Evolutionary conservation across 2,113 vertebrate species (phyloP), one percentile per base, ranked within the genome.

Genomic region (Hylia prasina): DNA sequence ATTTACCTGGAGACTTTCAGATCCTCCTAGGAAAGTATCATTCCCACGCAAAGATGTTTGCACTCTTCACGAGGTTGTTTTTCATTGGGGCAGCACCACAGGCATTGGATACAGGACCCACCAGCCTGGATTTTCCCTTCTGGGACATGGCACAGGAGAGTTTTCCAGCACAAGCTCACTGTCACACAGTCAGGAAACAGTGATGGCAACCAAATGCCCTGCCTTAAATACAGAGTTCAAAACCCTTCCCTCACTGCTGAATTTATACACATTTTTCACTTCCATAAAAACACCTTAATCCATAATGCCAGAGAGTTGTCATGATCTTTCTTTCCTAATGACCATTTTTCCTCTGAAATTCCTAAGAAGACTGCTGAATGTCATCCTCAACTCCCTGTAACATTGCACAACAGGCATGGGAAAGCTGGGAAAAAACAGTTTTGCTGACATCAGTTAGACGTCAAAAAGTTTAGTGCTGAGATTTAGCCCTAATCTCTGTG

Each of bases 391-490:
- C 23, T 66, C 39, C 35, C 44, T 90, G 11, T 6, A 37, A 51
- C 0, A 0, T 76, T 93, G 57, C 53, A 79, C 40, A 85, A 76
- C 28, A 42, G 40, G 17, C 70, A 68, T 31, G 40, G 65, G 70
- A 89, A 91, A 87, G 21, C 21, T 71, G 61, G 23, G 24, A 11
- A 54, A 82, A 82, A 93, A 51, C 15, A 57, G 90, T 22, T 84
- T 57, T 65, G 56, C 71, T 90, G 73, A 93, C 82, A 68, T 85
- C 71, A 91, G 54, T 77, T 79, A 35, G 58, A 86, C 3, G 6
- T 77, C 85, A 94, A 33, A 80, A 94, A 73, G 50, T 95, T 92
- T 57, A 69, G 54, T 73, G 45, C 42, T 53, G 82, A 90, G 75
- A 61, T 65, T 93, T 82, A 88, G 2, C 37, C 28, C 13, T 91